A percentile compares a stretch with the other conserved stretches of the same genome.
Conservation (phyloP, 2,888 invertebrate species). For the Mythimna impura region DNA sequence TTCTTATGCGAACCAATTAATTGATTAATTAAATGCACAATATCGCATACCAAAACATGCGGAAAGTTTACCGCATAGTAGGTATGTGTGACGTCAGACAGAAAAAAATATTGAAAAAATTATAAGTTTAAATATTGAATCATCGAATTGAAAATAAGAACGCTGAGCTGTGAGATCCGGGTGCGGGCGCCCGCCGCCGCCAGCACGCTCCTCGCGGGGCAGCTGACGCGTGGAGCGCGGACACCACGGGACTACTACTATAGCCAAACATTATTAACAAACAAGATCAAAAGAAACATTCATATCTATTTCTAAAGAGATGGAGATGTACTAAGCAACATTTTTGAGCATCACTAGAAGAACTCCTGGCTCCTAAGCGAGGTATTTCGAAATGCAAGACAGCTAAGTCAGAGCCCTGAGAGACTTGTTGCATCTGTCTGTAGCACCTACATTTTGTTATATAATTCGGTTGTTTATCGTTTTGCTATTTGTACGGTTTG, state of each 20-base stretch:
- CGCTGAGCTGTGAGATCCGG: neutral
- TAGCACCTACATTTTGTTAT: neutral
- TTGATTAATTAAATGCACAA: conserved; percentile 21
- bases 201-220: neutral
- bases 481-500: neutral
- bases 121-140: conserved; percentile 21
- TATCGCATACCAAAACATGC: conserved; percentile 19
- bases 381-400: neutral
- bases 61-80: conserved; percentile 1
- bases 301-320: neutral
- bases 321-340: neutral
- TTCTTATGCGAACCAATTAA: neutral
- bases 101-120: conserved; percentile 18
- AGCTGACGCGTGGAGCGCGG: neutral
- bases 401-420: neutral
- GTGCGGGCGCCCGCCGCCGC: neutral
- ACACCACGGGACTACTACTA: no score
- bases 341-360: neutral
- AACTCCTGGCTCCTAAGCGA: neutral
- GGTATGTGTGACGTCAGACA: neutral
- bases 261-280: neutral
- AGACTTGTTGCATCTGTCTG: neutral
- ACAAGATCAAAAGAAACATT: neutral
- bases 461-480: neutral
- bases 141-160: conserved; percentile 13